Evolutionary conservation across 2,888 invertebrate genomes (phyloP).

Genomic region (Therioaphis trifolii): DNA sequence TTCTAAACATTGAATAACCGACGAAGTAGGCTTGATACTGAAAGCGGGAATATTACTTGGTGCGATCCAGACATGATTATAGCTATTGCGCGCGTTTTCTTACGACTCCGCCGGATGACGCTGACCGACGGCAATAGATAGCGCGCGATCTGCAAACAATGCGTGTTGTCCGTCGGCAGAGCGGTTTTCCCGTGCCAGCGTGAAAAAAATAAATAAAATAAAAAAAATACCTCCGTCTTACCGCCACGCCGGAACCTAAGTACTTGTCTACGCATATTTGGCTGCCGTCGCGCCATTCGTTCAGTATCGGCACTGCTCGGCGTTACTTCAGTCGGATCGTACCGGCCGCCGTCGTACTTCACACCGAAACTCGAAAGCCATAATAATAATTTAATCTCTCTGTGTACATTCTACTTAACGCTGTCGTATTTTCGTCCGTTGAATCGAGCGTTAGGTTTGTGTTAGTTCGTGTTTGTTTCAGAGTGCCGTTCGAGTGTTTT

Average conservation of each 20-base stretch:
- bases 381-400: too few relatives aligned
- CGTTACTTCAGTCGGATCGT: conserved; percentile 15
- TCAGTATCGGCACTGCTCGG: conserved; percentile 24
- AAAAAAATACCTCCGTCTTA: conserved; percentile 12
- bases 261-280: not conserved
- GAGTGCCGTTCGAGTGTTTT: not conserved
- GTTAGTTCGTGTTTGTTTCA: too few relatives aligned
- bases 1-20: too few relatives aligned
- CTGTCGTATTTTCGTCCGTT: not conserved
- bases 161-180: not conserved
- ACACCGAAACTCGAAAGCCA: too few relatives aligned
- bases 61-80: too few relatives aligned
- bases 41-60: too few relatives aligned
- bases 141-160: not conserved
- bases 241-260: not conserved
- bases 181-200: not conserved
- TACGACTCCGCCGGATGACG: not conserved
- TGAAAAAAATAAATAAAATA: not conserved
- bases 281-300: conserved; percentile 22
- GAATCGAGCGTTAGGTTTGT: not conserved
- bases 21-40: too few relatives aligned
- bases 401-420: too few relatives aligned
- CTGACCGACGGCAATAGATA: not conserved
- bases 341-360: not conserved
- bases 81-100: not conserved